phyloP scores from a whole-genome alignment of 37 sponge, comb jelly and placozoan species.

The Ianthella basta region DNA sequence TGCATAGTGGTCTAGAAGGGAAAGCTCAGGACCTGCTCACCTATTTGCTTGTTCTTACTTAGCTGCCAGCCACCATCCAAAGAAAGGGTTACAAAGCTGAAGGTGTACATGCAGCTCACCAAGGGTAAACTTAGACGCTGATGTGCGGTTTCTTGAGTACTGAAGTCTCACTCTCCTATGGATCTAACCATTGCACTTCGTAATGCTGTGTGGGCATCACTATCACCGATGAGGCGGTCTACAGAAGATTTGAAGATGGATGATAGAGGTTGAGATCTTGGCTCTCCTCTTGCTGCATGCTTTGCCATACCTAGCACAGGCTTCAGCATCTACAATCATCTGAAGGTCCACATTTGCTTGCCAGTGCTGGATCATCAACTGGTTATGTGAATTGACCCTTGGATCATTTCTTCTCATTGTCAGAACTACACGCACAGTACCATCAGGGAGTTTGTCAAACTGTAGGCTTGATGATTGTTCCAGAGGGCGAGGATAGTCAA shows the following conservation, averaged over 20 bases:
- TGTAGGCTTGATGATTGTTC: neutral
- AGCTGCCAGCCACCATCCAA: slow-evolving; percentile 1
- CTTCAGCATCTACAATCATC: slow-evolving; percentile 6
- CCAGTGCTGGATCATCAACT: slow-evolving; percentile 28
- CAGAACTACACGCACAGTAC: slow-evolving; percentile 9
- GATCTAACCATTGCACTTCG: neutral
- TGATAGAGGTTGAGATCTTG: slow-evolving; percentile 21
- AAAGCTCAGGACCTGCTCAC: too few relatives aligned
- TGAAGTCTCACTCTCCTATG: slow-evolving; percentile 48
- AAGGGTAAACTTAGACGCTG: slow-evolving; percentile 21
- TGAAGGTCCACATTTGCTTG: slow-evolving; percentile 51
- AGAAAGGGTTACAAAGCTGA: neutral
- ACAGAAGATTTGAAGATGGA: slow-evolving; percentile 13
- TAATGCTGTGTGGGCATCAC: neutral
- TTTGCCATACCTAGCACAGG: slow-evolving; percentile 43
- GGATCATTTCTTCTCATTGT: slow-evolving; percentile 39
- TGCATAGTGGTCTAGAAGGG: slow-evolving; percentile 5
- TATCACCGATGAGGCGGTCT: neutral
- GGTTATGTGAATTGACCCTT: slow-evolving; percentile 30
- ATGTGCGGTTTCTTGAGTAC: slow-evolving; percentile 50
- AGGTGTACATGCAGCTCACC: slow-evolving; percentile 5
- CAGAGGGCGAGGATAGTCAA: too few relatives aligned
- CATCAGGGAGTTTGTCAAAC: slow-evolving; percentile 34
- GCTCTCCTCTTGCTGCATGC: slow-evolving; percentile 42
- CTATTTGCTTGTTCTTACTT: neutral